Percentiles rank a stretch among this genome's conserved stretches.
Evolutionary conservation across 2,797 vertebrate species (phyloP).

Genomic region (Pipistrellus pipistrellus): DNA sequence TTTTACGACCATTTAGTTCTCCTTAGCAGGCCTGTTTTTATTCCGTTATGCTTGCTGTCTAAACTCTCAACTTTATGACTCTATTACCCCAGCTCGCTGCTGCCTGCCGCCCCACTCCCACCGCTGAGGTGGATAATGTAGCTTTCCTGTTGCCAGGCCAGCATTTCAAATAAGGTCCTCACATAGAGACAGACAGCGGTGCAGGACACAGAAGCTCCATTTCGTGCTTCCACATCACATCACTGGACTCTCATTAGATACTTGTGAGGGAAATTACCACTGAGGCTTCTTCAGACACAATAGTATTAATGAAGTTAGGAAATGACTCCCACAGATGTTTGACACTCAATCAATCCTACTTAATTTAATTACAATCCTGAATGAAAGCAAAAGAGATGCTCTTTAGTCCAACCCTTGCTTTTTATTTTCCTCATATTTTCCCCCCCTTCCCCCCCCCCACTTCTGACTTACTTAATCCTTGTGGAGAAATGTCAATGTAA

Average conservation of each 20-base stretch:
- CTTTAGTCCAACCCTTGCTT: slow-evolving; percentile 73
- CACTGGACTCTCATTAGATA: slow-evolving; percentile 78
- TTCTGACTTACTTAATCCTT: slow-evolving; percentile 79
- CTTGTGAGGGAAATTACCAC: slow-evolving; percentile 82
- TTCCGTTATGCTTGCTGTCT: slow-evolving; percentile 72
- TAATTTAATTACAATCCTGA: slow-evolving; percentile 86
- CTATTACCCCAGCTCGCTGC: slow-evolving; percentile 47
- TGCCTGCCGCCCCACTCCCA: slow-evolving; percentile 44
- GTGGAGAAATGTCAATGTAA: slow-evolving; percentile 81
- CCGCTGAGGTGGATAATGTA: neutral
- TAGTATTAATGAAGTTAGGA: slow-evolving; percentile 85
- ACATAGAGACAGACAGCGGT: neutral
- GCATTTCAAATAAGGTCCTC: slow-evolving; percentile 60
- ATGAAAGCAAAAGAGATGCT: slow-evolving; percentile 81
- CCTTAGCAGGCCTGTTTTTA: slow-evolving; percentile 69
- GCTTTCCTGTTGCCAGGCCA: slow-evolving; percentile 3
- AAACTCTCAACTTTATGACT: slow-evolving; percentile 73
- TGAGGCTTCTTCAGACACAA: slow-evolving; percentile 82
- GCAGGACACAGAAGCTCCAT: neutral
- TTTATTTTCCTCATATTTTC: slow-evolving; percentile 76
- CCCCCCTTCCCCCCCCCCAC: neutral
- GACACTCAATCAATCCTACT: slow-evolving; percentile 84
- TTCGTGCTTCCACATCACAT: slow-evolving; percentile 77
- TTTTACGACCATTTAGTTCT: slow-evolving; percentile 80
- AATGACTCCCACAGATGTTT: slow-evolving; percentile 85